These are phyloP conservation scores for Drosophila carrolli DNA, from an alignment of 1,140 invertebrate species.

Conservation along the genomic window DNA sequence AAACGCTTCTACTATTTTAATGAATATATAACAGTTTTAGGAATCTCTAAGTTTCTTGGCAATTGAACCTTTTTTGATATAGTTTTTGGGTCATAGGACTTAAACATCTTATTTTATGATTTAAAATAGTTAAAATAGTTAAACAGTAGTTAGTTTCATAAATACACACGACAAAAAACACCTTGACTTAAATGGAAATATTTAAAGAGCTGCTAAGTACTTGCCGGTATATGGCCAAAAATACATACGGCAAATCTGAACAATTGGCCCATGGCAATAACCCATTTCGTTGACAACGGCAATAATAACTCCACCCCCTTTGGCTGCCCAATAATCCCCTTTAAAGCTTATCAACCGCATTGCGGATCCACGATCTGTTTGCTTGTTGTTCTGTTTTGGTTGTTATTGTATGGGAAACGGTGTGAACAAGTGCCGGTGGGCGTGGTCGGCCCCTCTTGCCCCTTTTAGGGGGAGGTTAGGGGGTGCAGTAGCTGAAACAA, in stretches of 20 bases:
- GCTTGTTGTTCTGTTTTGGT: slow-evolving; percentile 1
- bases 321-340: slow-evolving; percentile 3
- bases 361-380: slow-evolving; percentile 28
- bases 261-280: background rate
- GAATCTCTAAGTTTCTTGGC: too few relatives aligned
- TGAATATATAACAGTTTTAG: too few relatives aligned
- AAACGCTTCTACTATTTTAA: too few relatives aligned
- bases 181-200: too few relatives aligned
- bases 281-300: background rate
- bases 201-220: too few relatives aligned
- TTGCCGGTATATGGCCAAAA: too few relatives aligned
- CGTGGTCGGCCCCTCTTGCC: slow-evolving; percentile 6
- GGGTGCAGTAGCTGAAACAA: slow-evolving; percentile 35
- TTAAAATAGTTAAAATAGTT: too few relatives aligned
- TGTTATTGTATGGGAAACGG: slow-evolving; percentile 13
- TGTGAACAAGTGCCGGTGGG: slow-evolving; percentile 42
- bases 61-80: too few relatives aligned
- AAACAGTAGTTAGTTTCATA: too few relatives aligned
- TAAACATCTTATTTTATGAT: too few relatives aligned
- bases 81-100: too few relatives aligned
- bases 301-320: background rate
- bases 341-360: slow-evolving; percentile 9
- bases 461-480: background rate
- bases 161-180: too few relatives aligned
- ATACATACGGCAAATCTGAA: background rate